Evolutionary conservation across 2,888 invertebrate genomes (phyloP).

Genomic region (Apodemia duryi): DNA sequence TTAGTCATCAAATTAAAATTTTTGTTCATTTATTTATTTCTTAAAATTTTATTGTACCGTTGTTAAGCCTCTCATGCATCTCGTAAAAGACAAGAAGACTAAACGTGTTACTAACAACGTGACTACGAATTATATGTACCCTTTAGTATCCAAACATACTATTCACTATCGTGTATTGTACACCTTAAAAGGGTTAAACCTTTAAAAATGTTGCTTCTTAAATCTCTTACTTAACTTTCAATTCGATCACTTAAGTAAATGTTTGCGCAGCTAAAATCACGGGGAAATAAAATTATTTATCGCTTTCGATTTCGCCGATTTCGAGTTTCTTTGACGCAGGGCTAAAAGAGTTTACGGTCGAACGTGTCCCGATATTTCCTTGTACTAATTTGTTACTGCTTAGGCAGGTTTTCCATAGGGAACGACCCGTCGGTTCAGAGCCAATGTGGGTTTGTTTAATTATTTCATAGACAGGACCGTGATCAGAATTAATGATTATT

Average conservation of each 20-base stretch:
- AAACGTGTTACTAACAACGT: no score
- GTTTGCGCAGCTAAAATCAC: constrained; percentile 18
- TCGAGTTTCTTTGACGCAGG: constrained; percentile 29
- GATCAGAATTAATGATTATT: constrained; percentile 61
- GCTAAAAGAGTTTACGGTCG: constrained; percentile 36
- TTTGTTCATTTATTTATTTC: no score
- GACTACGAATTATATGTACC: no score
- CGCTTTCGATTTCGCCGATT: constrained; percentile 17
- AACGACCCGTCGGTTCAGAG: constrained; percentile 45
- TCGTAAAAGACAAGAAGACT: no score
- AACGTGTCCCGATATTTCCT: constrained; percentile 35
- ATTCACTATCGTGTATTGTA: constrained; percentile 2
- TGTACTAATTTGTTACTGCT: constrained; percentile 50
- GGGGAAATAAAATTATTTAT: constrained; percentile 17
- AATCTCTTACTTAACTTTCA: constrained; percentile 6
- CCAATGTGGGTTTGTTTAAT: constrained; percentile 69
- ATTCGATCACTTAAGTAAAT: constrained; percentile 13
- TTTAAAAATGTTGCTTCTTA: constrained; percentile 6
- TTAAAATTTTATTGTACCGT: no score
- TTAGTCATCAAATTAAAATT: no score
- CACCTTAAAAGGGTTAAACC: constrained; percentile 16
- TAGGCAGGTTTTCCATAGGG: constrained; percentile 47
- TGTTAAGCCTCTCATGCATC: no score
- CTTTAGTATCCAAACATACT: no score
- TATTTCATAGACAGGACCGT: constrained; percentile 63